Evolutionary conservation across 2,113 vertebrate genomes (phyloP).

Genomic region (Delphinus delphis): DNA sequence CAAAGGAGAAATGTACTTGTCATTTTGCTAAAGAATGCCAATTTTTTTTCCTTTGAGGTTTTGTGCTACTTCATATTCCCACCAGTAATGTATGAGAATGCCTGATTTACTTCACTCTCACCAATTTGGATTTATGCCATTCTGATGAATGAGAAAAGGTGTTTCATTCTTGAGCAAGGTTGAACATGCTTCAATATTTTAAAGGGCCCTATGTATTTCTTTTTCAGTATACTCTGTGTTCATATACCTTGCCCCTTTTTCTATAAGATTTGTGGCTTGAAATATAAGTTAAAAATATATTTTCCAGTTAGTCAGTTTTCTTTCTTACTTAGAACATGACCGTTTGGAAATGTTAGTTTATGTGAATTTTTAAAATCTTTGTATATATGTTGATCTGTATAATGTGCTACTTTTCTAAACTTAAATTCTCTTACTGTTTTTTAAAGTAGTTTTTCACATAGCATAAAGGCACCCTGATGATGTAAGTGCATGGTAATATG

Average conservation of each 20-base stretch:
- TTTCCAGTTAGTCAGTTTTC: neutral
- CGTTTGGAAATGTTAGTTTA: neutral
- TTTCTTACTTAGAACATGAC: neutral
- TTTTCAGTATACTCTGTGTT: neutral
- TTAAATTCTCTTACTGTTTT: neutral
- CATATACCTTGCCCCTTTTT: neutral
- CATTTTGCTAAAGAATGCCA: neutral
- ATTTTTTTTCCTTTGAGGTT: neutral
- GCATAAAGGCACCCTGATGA: neutral
- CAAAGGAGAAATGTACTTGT: neutral
- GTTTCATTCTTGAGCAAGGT: neutral
- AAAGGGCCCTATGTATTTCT: neutral
- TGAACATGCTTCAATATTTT: neutral
- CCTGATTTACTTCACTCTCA: neutral
- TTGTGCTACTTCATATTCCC: neutral
- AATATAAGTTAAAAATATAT: neutral
- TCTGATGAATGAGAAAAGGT: neutral
- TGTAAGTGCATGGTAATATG: neutral
- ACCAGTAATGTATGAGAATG: neutral
- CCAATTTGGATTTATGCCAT: neutral
- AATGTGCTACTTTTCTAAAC: neutral
- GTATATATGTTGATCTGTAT: neutral
- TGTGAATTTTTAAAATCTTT: neutral
- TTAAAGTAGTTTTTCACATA: neutral
- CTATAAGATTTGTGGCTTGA: neutral